Conservation (phyloP, 1,140 invertebrate species). For the Ooceraea biroi region DNA sequence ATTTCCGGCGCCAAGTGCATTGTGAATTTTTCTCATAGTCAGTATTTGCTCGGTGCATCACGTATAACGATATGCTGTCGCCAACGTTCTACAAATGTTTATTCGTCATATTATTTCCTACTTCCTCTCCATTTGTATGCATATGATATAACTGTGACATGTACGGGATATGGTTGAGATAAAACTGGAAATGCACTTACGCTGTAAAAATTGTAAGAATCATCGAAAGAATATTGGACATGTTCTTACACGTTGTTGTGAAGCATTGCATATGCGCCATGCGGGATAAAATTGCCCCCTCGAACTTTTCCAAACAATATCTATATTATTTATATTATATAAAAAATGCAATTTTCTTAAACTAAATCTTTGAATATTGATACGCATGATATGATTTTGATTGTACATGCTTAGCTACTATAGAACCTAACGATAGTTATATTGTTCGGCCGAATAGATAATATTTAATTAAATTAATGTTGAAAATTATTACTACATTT, state of each 20-base stretch:
- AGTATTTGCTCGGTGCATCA: conserved; percentile 4
- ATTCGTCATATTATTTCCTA: conserved; percentile 20
- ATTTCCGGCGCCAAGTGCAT: neutral
- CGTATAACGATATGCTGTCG: conserved; percentile 5
- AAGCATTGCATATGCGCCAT: neutral
- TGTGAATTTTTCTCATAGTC: conserved; percentile 11
- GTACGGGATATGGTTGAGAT: conserved; percentile 9
- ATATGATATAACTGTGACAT: neutral
- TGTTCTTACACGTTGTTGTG: neutral
- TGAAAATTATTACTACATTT: neutral
- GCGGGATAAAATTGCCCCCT: neutral
- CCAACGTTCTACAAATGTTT: conserved; percentile 30
- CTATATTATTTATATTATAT: neutral
- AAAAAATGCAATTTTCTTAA: neutral
- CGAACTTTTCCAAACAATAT: neutral
- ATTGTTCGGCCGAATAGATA: too few relatives aligned
- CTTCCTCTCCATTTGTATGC: too few relatives aligned
- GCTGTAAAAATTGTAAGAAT: neutral
- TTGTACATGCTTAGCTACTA: neutral
- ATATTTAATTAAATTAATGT: too few relatives aligned
- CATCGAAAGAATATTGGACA: neutral
- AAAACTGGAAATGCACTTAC: conserved; percentile 15
- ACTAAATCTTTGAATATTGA: neutral
- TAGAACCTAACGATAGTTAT: too few relatives aligned
- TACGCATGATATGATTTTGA: neutral